These are phyloP conservation scores for Clanis bilineata DNA, from an alignment of 2,888 invertebrate species.

Conservation along the genomic window DNA sequence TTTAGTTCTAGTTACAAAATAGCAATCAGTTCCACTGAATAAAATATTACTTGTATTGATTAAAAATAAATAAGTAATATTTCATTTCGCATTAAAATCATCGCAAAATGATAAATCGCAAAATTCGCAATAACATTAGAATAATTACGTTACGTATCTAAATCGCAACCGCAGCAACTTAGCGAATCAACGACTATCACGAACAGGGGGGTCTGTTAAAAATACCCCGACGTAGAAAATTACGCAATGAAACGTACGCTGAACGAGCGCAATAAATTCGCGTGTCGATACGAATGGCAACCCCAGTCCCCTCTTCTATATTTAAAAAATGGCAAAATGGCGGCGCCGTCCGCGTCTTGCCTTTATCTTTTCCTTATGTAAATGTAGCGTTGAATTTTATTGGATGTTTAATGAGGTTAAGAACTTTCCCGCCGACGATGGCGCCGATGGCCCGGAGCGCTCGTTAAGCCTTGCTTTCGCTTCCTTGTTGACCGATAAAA, in stretches of 20 bases:
- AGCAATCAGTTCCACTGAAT: no score
- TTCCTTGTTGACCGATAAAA: constrained; percentile 43
- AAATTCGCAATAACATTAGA: constrained; percentile 13
- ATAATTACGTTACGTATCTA: constrained; percentile 16
- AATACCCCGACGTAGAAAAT: constrained; percentile 48
- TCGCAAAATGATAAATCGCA: not conserved
- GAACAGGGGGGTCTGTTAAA: constrained; percentile 30
- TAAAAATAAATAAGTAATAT: not conserved
- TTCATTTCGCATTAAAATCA: not conserved
- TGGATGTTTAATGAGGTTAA: constrained; percentile 71
- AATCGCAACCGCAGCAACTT: constrained; percentile 18
- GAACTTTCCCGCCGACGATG: constrained; percentile 67
- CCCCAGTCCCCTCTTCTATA: constrained; percentile 67
- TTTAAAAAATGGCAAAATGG: constrained; percentile 73
- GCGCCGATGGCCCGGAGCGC: constrained; percentile 48
- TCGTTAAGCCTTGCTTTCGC: constrained; percentile 47
- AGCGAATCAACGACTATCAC: constrained; percentile 25
- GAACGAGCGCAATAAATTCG: constrained; percentile 68
- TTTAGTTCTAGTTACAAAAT: no score
- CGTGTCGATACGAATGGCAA: constrained; percentile 57
- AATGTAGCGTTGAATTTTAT: constrained; percentile 63
- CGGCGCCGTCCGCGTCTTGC: constrained; percentile 65
- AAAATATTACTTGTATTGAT: no score
- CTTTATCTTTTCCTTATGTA: constrained; percentile 81
- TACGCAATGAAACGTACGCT: constrained; percentile 73